A percentile compares a stretch with the other conserved stretches of the same genome.
phyloP scores from a whole-genome alignment of 2,797 vertebrate genomes.

The Fistularia commersonii region DNA sequence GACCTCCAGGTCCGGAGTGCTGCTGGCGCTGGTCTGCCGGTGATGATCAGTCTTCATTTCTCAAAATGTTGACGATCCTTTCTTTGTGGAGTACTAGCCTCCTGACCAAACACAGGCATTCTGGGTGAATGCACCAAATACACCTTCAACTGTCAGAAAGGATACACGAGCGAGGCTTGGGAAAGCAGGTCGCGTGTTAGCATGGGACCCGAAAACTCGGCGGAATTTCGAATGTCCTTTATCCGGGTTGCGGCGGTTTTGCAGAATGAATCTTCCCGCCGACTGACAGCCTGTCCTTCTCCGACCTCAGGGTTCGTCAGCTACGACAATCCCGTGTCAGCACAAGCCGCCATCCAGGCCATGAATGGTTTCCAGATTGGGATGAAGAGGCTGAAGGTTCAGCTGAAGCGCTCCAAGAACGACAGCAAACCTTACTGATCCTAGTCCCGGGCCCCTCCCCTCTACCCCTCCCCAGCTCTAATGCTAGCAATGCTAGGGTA shows the following conservation, averaged over 20 bases:
- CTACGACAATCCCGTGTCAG: slow-evolving; percentile 98
- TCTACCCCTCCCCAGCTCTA: slow-evolving; percentile 80
- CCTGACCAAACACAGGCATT: too few relatives aligned
- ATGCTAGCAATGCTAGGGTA: slow-evolving; percentile 99
- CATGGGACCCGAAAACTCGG: too few relatives aligned
- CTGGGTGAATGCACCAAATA: too few relatives aligned
- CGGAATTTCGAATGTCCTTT: too few relatives aligned
- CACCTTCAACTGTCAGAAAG: too few relatives aligned
- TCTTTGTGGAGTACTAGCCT: too few relatives aligned
- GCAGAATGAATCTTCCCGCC: neutral
- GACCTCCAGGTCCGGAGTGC: too few relatives aligned
- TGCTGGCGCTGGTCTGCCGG: too few relatives aligned
- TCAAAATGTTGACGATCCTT: too few relatives aligned
- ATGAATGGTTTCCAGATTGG: slow-evolving; percentile 98
- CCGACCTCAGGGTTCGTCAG: slow-evolving; percentile 89
- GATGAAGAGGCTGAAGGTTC: slow-evolving; percentile 96
- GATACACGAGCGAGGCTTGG: too few relatives aligned
- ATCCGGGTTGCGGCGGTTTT: neutral
- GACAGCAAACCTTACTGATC: slow-evolving; percentile 99
- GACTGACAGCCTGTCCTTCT: neutral
- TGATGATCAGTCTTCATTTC: too few relatives aligned
- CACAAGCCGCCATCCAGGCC: slow-evolving; percentile 96
- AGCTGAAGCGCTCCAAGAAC: slow-evolving; percentile 88
- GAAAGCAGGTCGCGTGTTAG: too few relatives aligned
- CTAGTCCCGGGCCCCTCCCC: slow-evolving; percentile 75